A percentile compares a stretch with the other conserved stretches of the same genome.
These are phyloP conservation scores for Helicoverpa assulta DNA, from an alignment of 2,888 invertebrate genomes.

Conservation along the genomic window DNA sequence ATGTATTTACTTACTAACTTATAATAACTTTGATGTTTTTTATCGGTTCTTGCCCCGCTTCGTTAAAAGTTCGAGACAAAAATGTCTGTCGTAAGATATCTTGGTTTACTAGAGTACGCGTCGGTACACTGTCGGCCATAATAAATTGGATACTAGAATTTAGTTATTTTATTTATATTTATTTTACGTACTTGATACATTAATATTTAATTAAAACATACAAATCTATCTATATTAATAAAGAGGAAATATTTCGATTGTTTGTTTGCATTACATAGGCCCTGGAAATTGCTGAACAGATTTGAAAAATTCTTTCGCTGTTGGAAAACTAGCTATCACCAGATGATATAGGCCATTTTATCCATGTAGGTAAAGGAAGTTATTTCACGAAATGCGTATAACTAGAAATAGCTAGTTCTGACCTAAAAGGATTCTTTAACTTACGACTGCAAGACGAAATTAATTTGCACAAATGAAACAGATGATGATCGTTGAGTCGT, in stretches of 20 bases:
- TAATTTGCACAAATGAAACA: neutral
- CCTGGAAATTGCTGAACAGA: no score
- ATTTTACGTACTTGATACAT: no score
- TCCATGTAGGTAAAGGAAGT: no score
- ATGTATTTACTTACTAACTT: constrained; percentile 27
- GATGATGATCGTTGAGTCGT: neutral
- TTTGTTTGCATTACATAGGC: no score
- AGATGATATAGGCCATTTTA: no score
- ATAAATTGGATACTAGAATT: neutral
- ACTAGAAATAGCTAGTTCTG: no score
- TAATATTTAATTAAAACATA: no score
- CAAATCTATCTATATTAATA: no score
- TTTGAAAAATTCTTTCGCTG: no score
- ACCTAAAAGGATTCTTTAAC: neutral
- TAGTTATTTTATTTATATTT: neutral
- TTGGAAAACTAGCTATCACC: no score
- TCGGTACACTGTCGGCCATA: constrained; percentile 4
- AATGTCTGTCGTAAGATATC: constrained; percentile 15
- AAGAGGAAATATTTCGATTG: no score
- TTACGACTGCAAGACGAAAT: neutral
- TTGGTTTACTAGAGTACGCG: constrained; percentile 11
- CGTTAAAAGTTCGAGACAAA: constrained; percentile 43
- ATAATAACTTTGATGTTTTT: constrained; percentile 7
- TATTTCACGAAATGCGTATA: no score
- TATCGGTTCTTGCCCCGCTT: constrained; percentile 21